These are phyloP conservation scores for Hypsopygia costalis DNA, from an alignment of 2,888 invertebrate species.

Conservation along the genomic window DNA sequence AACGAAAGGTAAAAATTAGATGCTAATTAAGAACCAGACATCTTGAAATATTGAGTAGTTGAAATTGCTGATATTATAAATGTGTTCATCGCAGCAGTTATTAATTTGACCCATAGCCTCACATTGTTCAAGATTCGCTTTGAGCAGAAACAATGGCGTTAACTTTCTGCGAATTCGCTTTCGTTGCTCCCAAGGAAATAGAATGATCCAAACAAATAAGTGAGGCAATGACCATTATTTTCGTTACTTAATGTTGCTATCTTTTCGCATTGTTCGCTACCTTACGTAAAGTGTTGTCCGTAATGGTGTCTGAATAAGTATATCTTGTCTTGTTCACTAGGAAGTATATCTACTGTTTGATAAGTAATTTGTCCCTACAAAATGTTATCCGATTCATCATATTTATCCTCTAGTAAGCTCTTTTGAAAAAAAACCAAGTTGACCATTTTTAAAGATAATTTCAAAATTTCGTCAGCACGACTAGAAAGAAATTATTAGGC, in stretches of 20 bases:
- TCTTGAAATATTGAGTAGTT: background rate
- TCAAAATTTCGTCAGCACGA: constrained; percentile 39
- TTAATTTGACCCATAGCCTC: constrained; percentile 24
- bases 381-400: no score
- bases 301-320: constrained; percentile 69
- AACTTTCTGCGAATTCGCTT: constrained; percentile 52
- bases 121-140: constrained; percentile 25
- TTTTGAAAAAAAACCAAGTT: no score
- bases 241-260: constrained; percentile 63
- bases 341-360: constrained; percentile 63
- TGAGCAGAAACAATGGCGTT: constrained; percentile 44
- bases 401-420: no score
- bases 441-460: constrained; percentile 15
- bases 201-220: constrained; percentile 55
- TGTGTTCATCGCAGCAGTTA: constrained; percentile 29
- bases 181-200: constrained; percentile 58
- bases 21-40: background rate
- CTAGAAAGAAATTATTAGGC: constrained; percentile 50
- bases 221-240: constrained; percentile 72
- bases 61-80: background rate
- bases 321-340: constrained; percentile 55
- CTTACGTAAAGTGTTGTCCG: constrained; percentile 63
- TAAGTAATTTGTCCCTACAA: constrained; percentile 17
- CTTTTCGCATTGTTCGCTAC: constrained; percentile 64
- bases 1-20: background rate